Conservation (phyloP, 2,797 vertebrate species). For the Xenopus petersii region DNA sequence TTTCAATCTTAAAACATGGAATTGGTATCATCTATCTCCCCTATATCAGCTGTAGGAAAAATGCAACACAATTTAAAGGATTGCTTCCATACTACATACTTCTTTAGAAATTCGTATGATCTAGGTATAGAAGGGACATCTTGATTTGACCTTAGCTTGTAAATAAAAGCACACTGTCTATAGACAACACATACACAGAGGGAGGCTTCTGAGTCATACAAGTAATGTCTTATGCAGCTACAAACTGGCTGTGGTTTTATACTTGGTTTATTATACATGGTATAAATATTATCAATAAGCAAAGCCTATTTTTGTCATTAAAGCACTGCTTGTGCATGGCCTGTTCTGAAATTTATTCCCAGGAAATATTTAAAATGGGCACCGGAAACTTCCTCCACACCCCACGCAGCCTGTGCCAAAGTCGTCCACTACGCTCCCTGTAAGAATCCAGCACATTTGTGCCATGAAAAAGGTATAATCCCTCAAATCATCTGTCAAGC, state of each 20-base stretch:
- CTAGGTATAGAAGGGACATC: too few species aligned
- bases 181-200: background rate
- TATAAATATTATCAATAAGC: constrained; percentile 24
- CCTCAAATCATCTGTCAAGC: background rate
- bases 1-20: too few species aligned
- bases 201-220: constrained; percentile 3
- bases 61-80: too few species aligned
- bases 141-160: too few species aligned
- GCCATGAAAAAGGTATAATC: background rate
- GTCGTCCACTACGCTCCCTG: background rate
- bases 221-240: constrained; percentile 11
- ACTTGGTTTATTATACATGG: constrained; percentile 15
- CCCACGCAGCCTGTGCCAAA: background rate
- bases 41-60: too few species aligned
- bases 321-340: background rate
- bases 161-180: too few species aligned
- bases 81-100: too few species aligned
- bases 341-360: constrained; percentile 6
- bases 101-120: too few species aligned
- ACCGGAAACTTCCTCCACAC: constrained; percentile 6
- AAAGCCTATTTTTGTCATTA: too few species aligned
- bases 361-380: background rate
- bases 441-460: background rate
- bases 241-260: background rate
- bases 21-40: too few species aligned